These are phyloP conservation scores for Pipa parva DNA, from an alignment of 2,113 vertebrate species.

Conservation along the genomic window DNA sequence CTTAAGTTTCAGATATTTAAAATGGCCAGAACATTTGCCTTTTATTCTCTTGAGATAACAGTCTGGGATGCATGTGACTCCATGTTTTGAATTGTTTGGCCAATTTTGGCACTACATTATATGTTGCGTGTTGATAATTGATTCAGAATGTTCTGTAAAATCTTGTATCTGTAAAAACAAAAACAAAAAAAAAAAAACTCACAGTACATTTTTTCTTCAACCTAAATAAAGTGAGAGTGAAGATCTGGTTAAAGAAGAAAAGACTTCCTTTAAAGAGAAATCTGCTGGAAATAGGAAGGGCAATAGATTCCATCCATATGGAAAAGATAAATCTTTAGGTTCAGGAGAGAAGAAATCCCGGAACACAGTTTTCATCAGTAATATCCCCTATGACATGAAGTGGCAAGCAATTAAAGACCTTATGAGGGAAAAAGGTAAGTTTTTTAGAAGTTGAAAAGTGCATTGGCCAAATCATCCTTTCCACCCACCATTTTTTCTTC, in stretches of 20 bases:
- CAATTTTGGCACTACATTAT: too few species aligned
- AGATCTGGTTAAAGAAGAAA: slow-evolving; percentile 78
- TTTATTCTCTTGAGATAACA: too few species aligned
- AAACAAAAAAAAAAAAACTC: too few species aligned
- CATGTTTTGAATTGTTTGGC: too few species aligned
- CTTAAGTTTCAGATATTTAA: too few species aligned
- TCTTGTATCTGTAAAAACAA: too few species aligned
- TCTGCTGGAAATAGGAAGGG: slow-evolving; percentile 72
- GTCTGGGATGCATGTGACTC: too few species aligned
- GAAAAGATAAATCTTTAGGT: slow-evolving; percentile 80
- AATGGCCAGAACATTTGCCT: too few species aligned
- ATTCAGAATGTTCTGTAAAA: too few species aligned
- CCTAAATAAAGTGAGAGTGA: slow-evolving; percentile 70
- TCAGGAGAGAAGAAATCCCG: slow-evolving; percentile 86
- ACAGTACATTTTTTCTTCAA: background rate
- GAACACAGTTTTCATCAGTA: slow-evolving; percentile 97
- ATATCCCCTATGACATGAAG: slow-evolving; percentile 98
- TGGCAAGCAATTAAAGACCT: slow-evolving; percentile 99
- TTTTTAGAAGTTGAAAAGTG: background rate
- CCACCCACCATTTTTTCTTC: too few species aligned
- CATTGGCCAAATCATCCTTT: background rate
- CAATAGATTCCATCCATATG: slow-evolving; percentile 87
- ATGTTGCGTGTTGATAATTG: too few species aligned
- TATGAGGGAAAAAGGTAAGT: slow-evolving; percentile 98
- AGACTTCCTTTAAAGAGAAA: slow-evolving; percentile 80